phyloP scores from a whole-genome alignment of 2,797 vertebrate species.

The Novumbra hubbsi region DNA sequence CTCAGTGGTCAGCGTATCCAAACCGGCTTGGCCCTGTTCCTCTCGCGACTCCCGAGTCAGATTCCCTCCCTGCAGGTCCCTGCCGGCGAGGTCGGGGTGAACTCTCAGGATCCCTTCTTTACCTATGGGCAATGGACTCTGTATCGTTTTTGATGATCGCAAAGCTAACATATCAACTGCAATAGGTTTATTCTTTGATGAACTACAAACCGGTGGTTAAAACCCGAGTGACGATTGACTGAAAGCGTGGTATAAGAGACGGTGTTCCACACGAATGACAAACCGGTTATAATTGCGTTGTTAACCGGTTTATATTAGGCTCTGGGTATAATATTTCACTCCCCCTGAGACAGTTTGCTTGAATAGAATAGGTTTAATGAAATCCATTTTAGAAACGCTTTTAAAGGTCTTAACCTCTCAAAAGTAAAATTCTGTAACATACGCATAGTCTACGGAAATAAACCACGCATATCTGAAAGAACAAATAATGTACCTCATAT shows the following conservation, averaged over 20 bases:
- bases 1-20: constrained; percentile 54
- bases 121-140: not conserved
- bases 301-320: no score
- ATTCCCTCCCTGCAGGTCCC: constrained; percentile 69
- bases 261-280: no score
- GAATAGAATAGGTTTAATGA: not conserved
- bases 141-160: not conserved
- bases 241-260: no score
- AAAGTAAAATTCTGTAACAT: not conserved
- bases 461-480: not conserved
- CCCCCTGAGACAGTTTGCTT: no score
- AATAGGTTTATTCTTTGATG: not conserved
- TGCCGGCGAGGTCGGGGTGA: constrained; percentile 81
- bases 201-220: no score
- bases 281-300: no score
- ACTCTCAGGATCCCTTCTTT: constrained; percentile 77
- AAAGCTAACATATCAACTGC: not conserved
- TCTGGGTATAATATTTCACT: no score
- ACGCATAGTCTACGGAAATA: not conserved
- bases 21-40: constrained; percentile 75
- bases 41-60: constrained; percentile 74
- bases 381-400: not conserved
- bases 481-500: not conserved
- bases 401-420: not conserved
- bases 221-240: no score